Base-by-base conservation (phyloP, 2,888 invertebrate genomes). In the Leptinotarsa tumamoca region DNA sequence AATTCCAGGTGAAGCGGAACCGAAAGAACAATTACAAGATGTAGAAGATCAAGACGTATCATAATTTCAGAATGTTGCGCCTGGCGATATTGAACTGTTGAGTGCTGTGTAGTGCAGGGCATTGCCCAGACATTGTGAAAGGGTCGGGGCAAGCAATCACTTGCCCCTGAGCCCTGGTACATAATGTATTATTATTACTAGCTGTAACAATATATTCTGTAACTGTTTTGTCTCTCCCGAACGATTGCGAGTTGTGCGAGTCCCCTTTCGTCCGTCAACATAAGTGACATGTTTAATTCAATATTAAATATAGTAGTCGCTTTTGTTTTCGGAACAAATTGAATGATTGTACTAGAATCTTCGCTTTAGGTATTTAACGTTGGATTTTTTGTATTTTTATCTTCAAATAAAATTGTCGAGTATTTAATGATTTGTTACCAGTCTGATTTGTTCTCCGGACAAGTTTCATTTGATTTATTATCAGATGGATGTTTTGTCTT, bases 31-130 rank as follows among this genome's bases (percentile, higher is more conserved):
- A 90, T 92, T 96, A 89, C 96, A 96, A 90, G 97, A 97, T 90
- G 95, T 94, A 88, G 97, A 97, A 90, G 96, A 96, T 90, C 96
- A 97, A 91, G 97, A 97, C 91, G 96, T 96, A 90, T 96, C 96
- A 95, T 96, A 96, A 96, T 87, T 86, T 85, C 83, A 83, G 78
- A 80, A 80, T 78, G 78, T 76, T 77, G 78, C 76, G 73, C 68
- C 73, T 77, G 79, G 75, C 78, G 76, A 79, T 77, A 78, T 76
- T 78, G 82, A 84, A 84, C 84, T 84, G 80, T 82, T 83, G 82
- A 84, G 84, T 84, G 84, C 84, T 84, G 84, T 84, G 84, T 84
- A 84, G 84, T 84, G 84, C 84, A 76, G 83, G 82, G 82, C 78
- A 74, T 75, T 78, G 80, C 81, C 80, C 80, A 77, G 80, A 80